phyloP scores from a whole-genome alignment of 2,797 vertebrate species.

The Sternotherus odoratus region DNA sequence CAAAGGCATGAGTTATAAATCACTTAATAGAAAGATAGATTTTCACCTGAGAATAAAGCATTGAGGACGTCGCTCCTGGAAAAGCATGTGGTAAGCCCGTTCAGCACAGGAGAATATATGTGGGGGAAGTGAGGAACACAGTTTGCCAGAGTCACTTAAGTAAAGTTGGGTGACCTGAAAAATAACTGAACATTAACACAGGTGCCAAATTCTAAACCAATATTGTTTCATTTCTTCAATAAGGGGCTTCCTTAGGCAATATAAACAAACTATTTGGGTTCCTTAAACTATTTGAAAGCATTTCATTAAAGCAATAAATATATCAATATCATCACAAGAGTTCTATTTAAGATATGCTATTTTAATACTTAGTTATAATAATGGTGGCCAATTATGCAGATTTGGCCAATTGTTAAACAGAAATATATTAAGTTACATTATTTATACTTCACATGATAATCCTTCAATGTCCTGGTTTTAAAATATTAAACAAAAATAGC shows the following conservation, averaged over 20 bases:
- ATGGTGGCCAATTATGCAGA: not conserved
- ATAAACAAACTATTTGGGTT: not conserved
- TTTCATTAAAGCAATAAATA: conserved; percentile 2
- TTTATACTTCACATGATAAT: not conserved
- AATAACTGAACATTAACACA: conserved; percentile 1
- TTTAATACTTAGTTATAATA: not conserved
- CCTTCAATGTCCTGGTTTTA: not conserved
- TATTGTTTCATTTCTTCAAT: not conserved
- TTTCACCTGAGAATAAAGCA: conserved; percentile 95
- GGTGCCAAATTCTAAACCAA: not conserved
- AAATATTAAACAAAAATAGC: not conserved
- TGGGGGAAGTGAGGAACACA: conserved; percentile 92
- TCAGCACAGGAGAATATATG: conserved; percentile 96
- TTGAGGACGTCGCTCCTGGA: conserved; percentile 90
- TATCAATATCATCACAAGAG: not conserved
- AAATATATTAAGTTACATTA: not conserved
- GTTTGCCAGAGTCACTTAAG: conserved; percentile 87
- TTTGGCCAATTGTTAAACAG: not conserved
- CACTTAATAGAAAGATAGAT: conserved; percentile 48
- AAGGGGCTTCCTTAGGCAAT: not conserved
- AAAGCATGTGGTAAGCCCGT: conserved; percentile 93
- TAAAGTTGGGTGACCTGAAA: conserved; percentile 95
- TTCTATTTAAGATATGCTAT: not conserved
- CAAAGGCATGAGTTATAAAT: conserved; percentile 34
- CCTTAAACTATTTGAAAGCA: not conserved